Conservation (phyloP, 35 echinoderm and acorn worm species). For the Stichopus chloronotus region DNA sequence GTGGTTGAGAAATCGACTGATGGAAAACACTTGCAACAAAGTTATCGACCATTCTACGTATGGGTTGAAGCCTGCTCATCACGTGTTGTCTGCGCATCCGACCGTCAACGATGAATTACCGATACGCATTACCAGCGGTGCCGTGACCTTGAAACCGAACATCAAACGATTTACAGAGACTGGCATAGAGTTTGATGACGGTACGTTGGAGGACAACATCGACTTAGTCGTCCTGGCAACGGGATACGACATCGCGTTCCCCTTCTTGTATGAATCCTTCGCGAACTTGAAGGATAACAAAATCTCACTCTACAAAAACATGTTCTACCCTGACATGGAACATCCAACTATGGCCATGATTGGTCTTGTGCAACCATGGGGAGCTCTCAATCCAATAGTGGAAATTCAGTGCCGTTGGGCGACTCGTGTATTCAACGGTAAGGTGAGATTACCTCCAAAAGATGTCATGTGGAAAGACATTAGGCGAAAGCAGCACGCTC, state of each 20-base stretch:
- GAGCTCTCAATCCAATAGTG: slow-evolving; percentile 55
- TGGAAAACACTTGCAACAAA: neutral
- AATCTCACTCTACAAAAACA: slow-evolving; percentile 73
- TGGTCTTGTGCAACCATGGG: slow-evolving; percentile 34
- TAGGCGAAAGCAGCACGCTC: slow-evolving; percentile 26
- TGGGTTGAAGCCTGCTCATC: slow-evolving; percentile 53
- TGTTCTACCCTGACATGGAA: slow-evolving; percentile 64
- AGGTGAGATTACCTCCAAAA: slow-evolving; percentile 52
- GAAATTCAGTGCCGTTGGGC: slow-evolving; percentile 90
- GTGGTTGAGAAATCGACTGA: slow-evolving; percentile 17
- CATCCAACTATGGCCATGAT: slow-evolving; percentile 74
- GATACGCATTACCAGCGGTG: slow-evolving; percentile 61
- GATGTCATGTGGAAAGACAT: slow-evolving; percentile 59
- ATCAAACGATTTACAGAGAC: slow-evolving; percentile 70
- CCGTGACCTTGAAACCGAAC: slow-evolving; percentile 68
- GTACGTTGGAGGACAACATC: slow-evolving; percentile 74
- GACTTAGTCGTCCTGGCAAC: slow-evolving; percentile 84
- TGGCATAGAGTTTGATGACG: slow-evolving; percentile 87
- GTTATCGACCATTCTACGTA: slow-evolving; percentile 43
- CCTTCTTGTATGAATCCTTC: slow-evolving; percentile 61
- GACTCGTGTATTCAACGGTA: slow-evolving; percentile 67
- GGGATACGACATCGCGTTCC: slow-evolving; percentile 75
- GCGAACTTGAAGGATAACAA: slow-evolving; percentile 61
- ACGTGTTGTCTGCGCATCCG: slow-evolving; percentile 33
- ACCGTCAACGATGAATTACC: slow-evolving; percentile 79